Evolutionary conservation across 2,113 vertebrate genomes (phyloP), one percentile per base, ranked within the genome.

Genomic region (Ginglymostoma cirratum): DNA sequence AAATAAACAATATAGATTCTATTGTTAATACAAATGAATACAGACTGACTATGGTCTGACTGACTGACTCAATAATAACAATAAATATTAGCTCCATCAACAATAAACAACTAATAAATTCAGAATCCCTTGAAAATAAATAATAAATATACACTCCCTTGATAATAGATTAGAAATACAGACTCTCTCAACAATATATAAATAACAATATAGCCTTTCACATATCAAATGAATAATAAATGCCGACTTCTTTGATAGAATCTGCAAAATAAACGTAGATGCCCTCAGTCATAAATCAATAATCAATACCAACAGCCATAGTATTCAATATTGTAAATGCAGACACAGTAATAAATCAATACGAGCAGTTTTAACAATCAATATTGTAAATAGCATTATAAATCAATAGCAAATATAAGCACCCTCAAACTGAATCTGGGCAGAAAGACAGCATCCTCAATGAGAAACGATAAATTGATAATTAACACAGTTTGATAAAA

Each of bases 151-250:
- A 45, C 6, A 10, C 17, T n/a, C n/a, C 34, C 30, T 93, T 45
- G 65, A 66, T 61, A 93, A 38, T 93, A 93, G n/a, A 38, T 93
- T 38, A 66, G 34, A 93, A 93, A 93, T 66, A 66, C 55, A 93
- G 89, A 66, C 5, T 66, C 65, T n/a, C n/a, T 21, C 65, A 93
- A 65, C 65, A 38, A 66, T 38, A 38, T 38, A 93, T 92, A 66
- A 66, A 61, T 65, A 92, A 92, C 65, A 92, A 92, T 34, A 65
- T 65, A 38, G 38, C 38, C 80, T 87, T 45, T 42, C 80, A 83
- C 80, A 52, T 87, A 93, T 93, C 89, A 93, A 93, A 65, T 66
- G 55, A n/a, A 93, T 45, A n/a, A 93, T 93, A 67, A 21, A 66
- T 66, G 55, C 34, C 23, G 61, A 67, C 61, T 83, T 21, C 80